Evolutionary conservation across 2,113 vertebrate genomes (phyloP), one percentile per base, ranked within the genome.

Genomic region (Lagenorhynchus albirostris): DNA sequence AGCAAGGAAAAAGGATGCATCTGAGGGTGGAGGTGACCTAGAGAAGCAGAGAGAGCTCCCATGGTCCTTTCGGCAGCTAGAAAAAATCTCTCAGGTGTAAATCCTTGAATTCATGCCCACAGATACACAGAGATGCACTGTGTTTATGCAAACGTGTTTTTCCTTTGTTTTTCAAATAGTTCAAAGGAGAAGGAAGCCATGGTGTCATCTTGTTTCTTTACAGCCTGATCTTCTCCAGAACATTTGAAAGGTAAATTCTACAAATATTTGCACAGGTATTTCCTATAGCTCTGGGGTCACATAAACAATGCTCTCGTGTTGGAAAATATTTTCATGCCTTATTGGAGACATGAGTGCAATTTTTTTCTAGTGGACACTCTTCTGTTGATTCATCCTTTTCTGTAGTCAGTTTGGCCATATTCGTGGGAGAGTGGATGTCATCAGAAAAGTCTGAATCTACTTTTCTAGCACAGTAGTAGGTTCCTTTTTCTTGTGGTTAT

Each of bases 141-240:
- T 47, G 79, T n/a, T 29, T 50, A 89, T 65, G 38, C 36, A 26
- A 63, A 88, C 18, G 20, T 91, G 5, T 33, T 68, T 47, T 90
- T 67, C 38, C 95, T 96, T 98, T 38, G 68, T 91, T 71, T 97
- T 74, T 38, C 68, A 23, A 91, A 47, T 93, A 99, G 99, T 99
- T 99, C 96, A 98, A 82, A 97, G 98, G 96, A 0, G 99, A 99
- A 97, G 98, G 98, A 41, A 98, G 99, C 84, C 99, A 98, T 0
- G 99, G 99, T 26, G 98, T 99, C 93, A 99, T 99, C 97, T 98
- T 99, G 0, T 99, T 99, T 97, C 98, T 99, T 3, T 99, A 99
- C 96, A 99, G 99, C 94, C 98, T 99, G 33, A 97, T 99, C 97
- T 99, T 99, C 97, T 99, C 99, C 44, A 98, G 99, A 71, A 99